These are phyloP conservation scores for Sigmodon hispidus DNA, from an alignment of 2,113 vertebrate species.

Conservation along the genomic window DNA sequence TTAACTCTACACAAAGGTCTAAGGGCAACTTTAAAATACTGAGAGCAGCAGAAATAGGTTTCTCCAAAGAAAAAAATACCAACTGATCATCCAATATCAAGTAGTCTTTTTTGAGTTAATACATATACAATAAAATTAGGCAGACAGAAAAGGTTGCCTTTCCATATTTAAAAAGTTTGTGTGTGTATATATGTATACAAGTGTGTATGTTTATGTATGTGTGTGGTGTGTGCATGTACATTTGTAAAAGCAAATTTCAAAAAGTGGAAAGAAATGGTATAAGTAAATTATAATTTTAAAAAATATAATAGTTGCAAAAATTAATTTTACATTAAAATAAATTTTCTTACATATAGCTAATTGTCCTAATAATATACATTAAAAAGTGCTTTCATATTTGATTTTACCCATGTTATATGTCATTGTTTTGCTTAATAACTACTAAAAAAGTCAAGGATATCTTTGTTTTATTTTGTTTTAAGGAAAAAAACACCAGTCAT, in stretches of 20 bases:
- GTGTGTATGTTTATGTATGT: not conserved
- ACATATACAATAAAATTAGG: not conserved
- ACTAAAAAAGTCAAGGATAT: not conserved
- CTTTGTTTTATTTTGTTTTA: not conserved
- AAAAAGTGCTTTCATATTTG: not conserved
- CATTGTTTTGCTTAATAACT: not conserved
- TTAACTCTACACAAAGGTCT: not conserved
- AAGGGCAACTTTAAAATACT: not conserved
- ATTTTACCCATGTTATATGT: not conserved
- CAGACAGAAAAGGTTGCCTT: not conserved
- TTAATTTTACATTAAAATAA: slow-evolving; percentile 1
- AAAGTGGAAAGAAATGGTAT: not conserved
- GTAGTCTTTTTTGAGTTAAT: not conserved
- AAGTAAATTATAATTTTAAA: not conserved
- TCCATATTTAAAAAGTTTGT: not conserved
- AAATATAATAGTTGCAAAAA: not conserved
- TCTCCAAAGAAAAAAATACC: not conserved
- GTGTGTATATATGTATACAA: not conserved
- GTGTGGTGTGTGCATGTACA: not conserved
- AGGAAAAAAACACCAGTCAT: not conserved
- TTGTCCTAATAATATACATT: not conserved
- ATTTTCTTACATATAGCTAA: not conserved
- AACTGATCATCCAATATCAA: not conserved
- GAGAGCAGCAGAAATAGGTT: not conserved
- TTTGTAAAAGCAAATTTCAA: not conserved